These are phyloP conservation scores for Cossypha niveicapilla DNA, from an alignment of 2,797 vertebrate genomes.

Conservation along the genomic window DNA sequence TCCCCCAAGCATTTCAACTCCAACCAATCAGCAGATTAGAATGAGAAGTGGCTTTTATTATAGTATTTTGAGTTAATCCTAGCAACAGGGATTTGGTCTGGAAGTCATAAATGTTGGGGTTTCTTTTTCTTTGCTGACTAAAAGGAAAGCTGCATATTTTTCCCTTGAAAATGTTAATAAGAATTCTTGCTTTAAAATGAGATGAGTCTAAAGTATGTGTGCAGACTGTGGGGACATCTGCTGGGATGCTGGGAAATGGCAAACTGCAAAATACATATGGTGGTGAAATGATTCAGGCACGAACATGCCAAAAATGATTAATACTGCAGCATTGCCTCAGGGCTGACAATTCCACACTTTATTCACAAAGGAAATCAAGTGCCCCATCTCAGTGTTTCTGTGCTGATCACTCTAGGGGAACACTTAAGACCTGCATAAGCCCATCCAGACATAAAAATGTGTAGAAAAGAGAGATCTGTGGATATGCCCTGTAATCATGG, in stretches of 20 bases:
- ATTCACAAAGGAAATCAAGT: not conserved
- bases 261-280: not conserved
- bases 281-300: not conserved
- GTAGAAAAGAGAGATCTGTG: not conserved
- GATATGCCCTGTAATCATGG: not conserved
- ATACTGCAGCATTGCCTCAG: not conserved
- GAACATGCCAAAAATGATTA: not conserved
- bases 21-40: not conserved
- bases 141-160: not conserved
- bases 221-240: slow-evolving; percentile 49
- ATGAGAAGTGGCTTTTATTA: not conserved
- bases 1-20: not conserved
- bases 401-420: not conserved
- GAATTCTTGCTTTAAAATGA: not conserved
- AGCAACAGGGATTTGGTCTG: not conserved
- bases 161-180: not conserved
- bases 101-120: not conserved
- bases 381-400: rapidly evolving
- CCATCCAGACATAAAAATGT: not conserved
- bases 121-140: not conserved
- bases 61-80: not conserved
- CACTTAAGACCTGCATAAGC: not conserved
- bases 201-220: not conserved
- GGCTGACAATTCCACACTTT: not conserved
- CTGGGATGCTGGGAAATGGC: slow-evolving; percentile 9